phyloP scores from a whole-genome alignment of 2,797 vertebrate species.

The Champsocephalus esox region DNA sequence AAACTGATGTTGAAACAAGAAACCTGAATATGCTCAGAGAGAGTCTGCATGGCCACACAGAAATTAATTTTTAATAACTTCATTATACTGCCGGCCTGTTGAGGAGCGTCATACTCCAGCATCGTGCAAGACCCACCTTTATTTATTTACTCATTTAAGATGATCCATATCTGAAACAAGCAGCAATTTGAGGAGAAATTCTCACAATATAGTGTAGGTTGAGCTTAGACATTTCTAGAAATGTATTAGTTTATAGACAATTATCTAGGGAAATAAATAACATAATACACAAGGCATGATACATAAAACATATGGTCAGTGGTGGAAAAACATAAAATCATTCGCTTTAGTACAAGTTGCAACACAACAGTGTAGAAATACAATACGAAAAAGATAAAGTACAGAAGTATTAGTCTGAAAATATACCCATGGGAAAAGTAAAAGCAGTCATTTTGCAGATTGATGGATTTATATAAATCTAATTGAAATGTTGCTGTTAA shows the following conservation, averaged over 20 bases:
- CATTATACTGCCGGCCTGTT: slow-evolving; percentile 44
- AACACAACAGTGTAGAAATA: too few relatives aligned
- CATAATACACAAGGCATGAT: not conserved
- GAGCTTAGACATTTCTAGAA: not conserved
- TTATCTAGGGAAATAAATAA: not conserved
- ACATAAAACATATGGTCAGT: too few relatives aligned
- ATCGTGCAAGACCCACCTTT: not conserved
- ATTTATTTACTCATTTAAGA: not conserved
- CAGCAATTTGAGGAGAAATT: not conserved
- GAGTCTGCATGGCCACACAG: slow-evolving; percentile 40
- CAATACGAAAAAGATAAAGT: too few relatives aligned
- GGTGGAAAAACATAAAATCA: too few relatives aligned
- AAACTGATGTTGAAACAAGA: slow-evolving; percentile 67
- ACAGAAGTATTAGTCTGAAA: too few relatives aligned
- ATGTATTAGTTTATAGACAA: not conserved
- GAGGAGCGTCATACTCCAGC: slow-evolving; percentile 23
- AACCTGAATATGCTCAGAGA: slow-evolving; percentile 48
- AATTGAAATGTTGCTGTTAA: too few relatives aligned
- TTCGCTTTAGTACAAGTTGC: too few relatives aligned
- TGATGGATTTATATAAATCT: too few relatives aligned
- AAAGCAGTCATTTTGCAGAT: too few relatives aligned
- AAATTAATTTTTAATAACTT: slow-evolving; percentile 75
- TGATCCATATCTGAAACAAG: not conserved
- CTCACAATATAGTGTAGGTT: not conserved
- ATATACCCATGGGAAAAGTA: too few relatives aligned